Conservation (phyloP, 2,888 invertebrate genomes). For the Thymelicus acteon region DNA sequence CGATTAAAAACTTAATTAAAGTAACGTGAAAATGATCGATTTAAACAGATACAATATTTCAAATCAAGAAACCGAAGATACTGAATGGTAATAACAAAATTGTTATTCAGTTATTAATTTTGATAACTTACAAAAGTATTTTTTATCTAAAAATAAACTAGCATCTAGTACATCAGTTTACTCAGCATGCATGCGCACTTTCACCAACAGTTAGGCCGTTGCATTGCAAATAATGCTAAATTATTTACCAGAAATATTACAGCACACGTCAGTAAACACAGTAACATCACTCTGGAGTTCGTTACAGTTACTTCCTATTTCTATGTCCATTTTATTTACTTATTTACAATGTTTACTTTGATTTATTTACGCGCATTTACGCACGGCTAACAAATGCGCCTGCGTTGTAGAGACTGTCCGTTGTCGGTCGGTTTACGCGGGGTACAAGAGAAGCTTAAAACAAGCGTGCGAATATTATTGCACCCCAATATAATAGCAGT, state of each 20-base stretch:
- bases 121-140: too few relatives aligned
- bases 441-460: neutral
- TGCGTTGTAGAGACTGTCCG: constrained; percentile 25
- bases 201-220: too few relatives aligned
- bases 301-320: constrained; percentile 46
- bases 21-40: too few relatives aligned
- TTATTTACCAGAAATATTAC: constrained; percentile 46
- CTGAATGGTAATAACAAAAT: too few relatives aligned
- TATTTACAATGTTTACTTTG: neutral
- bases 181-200: too few relatives aligned
- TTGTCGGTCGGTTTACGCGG: neutral
- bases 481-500: too few relatives aligned
- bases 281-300: constrained; percentile 40
- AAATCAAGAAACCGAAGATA: too few relatives aligned
- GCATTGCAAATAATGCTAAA: neutral
- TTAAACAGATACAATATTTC: too few relatives aligned
- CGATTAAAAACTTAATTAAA: too few relatives aligned
- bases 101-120: too few relatives aligned
- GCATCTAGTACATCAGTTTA: too few relatives aligned
- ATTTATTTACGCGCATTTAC: constrained; percentile 27
- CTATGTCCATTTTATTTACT: constrained; percentile 51
- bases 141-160: too few relatives aligned
- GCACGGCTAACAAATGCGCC: constrained; percentile 41
- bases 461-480: neutral
- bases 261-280: constrained; percentile 55